Evolutionary conservation across 2,888 invertebrate species (phyloP).

Genomic region (Urechis unicinctus): DNA sequence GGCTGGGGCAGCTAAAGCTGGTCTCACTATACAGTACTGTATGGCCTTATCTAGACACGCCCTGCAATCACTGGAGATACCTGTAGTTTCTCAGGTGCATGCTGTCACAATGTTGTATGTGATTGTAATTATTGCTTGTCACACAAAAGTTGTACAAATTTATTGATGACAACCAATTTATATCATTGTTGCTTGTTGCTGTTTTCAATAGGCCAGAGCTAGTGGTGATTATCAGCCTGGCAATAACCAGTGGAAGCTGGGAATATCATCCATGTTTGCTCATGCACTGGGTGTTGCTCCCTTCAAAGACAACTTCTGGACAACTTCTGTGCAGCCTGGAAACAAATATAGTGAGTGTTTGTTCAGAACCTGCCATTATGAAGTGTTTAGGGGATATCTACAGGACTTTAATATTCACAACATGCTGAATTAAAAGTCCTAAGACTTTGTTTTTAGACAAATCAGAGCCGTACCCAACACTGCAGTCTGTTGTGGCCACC

Average conservation of each 20-base stretch:
- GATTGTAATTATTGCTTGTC: no score
- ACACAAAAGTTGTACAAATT: no score
- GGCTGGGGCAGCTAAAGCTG: conserved; percentile 20
- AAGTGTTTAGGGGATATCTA: no score
- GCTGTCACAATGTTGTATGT: not conserved
- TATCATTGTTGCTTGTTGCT: not conserved
- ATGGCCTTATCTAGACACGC: conserved; percentile 26
- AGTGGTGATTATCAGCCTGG: conserved; percentile 31
- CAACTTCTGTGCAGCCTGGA: conserved; percentile 30
- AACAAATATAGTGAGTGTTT: conserved; percentile 28
- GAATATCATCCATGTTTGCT: conserved; percentile 33
- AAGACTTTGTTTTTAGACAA: conserved; percentile 7
- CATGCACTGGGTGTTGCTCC: conserved; percentile 33
- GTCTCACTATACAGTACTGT: conserved; percentile 30
- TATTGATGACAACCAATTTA: not conserved
- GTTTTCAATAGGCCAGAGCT: conserved; percentile 26
- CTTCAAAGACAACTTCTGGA: conserved; percentile 41
- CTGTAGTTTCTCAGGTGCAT: conserved; percentile 27
- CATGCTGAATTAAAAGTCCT: not conserved
- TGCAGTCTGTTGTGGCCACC: conserved; percentile 27
- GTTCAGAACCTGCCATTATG: no score
- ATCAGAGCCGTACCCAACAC: conserved; percentile 19
- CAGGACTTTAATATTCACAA: no score
- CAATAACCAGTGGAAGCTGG: conserved; percentile 33
- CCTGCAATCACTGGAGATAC: conserved; percentile 24